These are phyloP conservation scores for Notarius quadriscutis DNA, from an alignment of 2,113 vertebrate species.

Conservation along the genomic window DNA sequence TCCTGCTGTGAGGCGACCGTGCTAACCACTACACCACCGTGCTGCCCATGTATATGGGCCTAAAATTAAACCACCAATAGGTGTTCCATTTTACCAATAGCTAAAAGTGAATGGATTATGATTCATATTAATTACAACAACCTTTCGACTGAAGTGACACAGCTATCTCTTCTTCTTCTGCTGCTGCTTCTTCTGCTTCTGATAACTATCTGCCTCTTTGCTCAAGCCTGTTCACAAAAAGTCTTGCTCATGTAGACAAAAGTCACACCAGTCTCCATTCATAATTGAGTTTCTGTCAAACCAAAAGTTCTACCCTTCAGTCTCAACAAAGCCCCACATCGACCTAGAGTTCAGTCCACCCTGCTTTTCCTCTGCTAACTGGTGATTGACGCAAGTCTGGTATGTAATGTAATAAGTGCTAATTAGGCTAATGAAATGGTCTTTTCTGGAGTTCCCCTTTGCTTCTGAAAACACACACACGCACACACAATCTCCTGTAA, in stretches of 20 bases:
- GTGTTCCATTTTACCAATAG: not conserved
- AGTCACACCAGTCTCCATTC: no score
- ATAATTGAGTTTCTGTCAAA: no score
- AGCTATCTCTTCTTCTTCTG: not conserved
- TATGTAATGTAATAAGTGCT: constrained; percentile 36
- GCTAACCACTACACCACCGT: no score
- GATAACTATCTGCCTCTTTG: not conserved
- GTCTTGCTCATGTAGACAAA: not conserved
- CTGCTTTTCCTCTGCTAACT: no score
- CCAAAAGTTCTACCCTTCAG: no score
- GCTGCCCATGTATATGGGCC: not conserved
- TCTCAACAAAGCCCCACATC: no score
- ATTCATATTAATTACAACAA: not conserved
- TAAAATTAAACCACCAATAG: no score
- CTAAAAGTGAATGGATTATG: not conserved
- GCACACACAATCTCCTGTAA: not conserved
- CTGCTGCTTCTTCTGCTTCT: not conserved
- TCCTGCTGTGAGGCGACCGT: no score
- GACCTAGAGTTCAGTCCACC: no score
- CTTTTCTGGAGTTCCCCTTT: constrained; percentile 24
- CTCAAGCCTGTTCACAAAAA: not conserved
- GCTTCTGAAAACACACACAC: not conserved
- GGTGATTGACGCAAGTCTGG: not conserved
- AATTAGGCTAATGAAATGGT: constrained; percentile 31
- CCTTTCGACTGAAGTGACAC: not conserved